A percentile compares a stretch with the other conserved stretches of the same genome.
phyloP scores from a whole-genome alignment of 2,113 vertebrate species.

The Lethenteron camtschaticum region DNA sequence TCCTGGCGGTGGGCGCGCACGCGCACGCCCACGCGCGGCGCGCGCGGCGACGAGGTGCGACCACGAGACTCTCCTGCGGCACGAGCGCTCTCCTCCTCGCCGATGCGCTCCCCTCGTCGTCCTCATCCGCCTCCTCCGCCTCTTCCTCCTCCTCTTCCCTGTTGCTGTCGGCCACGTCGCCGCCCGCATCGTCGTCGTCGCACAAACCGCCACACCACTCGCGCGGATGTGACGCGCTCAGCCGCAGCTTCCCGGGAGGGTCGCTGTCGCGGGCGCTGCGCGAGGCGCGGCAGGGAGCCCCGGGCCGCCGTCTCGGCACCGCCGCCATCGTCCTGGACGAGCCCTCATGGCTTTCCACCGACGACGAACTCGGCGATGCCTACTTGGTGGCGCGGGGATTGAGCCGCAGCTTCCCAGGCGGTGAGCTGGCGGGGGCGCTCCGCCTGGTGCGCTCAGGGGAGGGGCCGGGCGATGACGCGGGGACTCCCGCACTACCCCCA shows the following conservation, averaged over 20 bases:
- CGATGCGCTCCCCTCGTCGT: neutral
- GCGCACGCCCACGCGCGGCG: neutral
- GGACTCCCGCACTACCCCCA: neutral
- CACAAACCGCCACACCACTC: neutral
- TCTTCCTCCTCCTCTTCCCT: too few species aligned
- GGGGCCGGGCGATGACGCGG: neutral
- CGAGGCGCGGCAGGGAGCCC: neutral
- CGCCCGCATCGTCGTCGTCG: too few species aligned
- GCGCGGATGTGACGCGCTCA: neutral
- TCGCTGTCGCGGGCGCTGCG: neutral
- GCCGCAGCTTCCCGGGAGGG: neutral
- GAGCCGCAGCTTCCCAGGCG: neutral
- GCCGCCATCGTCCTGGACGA: neutral
- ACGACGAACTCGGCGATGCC: neutral
- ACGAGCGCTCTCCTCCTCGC: neutral
- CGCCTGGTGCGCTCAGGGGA: neutral
- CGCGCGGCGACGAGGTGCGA: neutral
- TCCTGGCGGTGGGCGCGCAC: constrained; percentile 3
- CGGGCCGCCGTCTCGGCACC: neutral
- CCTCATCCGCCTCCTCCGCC: too few species aligned
- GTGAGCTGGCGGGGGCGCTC: neutral
- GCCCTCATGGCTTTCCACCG: neutral
- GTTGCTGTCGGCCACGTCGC: too few species aligned
- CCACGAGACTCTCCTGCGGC: neutral
- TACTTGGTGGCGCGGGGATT: neutral